Percentiles rank a stretch among this genome's conserved stretches.
phyloP scores from a whole-genome alignment of 2,888 invertebrate species.

The Tuberolachnus salignus region DNA sequence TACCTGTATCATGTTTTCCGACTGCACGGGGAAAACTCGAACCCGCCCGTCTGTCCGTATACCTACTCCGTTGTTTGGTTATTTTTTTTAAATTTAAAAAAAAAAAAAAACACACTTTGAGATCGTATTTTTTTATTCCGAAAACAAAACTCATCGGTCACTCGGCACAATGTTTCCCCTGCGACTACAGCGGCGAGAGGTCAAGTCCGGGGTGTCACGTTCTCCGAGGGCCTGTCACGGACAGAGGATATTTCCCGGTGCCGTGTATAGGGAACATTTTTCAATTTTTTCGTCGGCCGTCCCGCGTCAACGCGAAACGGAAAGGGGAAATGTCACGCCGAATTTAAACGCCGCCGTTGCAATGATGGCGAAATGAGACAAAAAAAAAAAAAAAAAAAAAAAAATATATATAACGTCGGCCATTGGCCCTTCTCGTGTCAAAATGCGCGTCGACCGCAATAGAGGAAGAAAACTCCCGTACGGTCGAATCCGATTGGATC shows the following conservation, averaged over 20 bases:
- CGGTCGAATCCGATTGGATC: conserved; percentile 1
- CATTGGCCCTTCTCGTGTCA: not conserved
- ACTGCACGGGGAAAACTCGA: not conserved
- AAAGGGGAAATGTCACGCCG: not conserved
- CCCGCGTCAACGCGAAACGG: conserved; percentile 9
- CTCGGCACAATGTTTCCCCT: not conserved
- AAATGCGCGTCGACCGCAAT: conserved; percentile 18
- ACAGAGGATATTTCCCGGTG: conserved; percentile 2
- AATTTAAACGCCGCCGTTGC: not conserved
- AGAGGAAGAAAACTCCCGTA: not conserved
- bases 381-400: no score
- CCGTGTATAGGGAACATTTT: conserved; percentile 6
- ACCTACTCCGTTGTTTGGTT: not conserved
- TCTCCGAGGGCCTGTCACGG: conserved; percentile 33
- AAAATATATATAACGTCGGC: conserved; percentile 38
- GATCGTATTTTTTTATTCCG: not conserved
- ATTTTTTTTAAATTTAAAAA: conserved; percentile 3
- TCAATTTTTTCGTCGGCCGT: conserved; percentile 30
- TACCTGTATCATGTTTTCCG: conserved; percentile 3
- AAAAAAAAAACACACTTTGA: conserved; percentile 11
- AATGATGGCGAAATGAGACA: conserved; percentile 15
- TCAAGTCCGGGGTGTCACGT: conserved; percentile 12
- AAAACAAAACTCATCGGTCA: conserved; percentile 19
- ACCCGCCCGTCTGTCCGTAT: not conserved
- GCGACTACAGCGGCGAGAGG: not conserved